These are phyloP conservation scores for Todus mexicanus DNA, from an alignment of 2,797 vertebrate genomes.

Conservation along the genomic window DNA sequence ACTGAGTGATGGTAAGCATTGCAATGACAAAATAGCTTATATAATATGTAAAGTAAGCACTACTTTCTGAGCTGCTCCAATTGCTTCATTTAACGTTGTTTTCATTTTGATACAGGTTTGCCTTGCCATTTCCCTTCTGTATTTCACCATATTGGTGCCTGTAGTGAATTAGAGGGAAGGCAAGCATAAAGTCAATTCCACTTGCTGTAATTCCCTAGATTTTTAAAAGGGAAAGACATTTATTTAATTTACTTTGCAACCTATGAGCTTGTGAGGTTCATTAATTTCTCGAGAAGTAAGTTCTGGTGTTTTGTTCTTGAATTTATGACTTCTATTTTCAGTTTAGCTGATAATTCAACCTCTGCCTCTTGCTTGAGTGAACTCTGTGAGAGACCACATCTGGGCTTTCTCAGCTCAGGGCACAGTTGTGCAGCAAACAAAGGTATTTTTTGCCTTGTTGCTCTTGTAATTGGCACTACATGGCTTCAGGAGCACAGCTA, in stretches of 20 bases:
- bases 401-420: background rate
- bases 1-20: background rate
- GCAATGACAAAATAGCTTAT: background rate
- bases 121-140: background rate
- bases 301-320: background rate
- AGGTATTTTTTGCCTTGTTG: background rate
- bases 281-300: conserved; percentile 7
- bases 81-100: background rate
- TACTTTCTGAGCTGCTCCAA: background rate
- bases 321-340: conserved; percentile 3
- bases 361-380: background rate
- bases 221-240: background rate
- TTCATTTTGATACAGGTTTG: background rate
- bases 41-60: background rate
- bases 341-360: background rate
- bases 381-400: background rate
- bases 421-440: background rate
- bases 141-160: background rate
- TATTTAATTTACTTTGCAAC: conserved; percentile 10
- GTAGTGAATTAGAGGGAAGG: background rate
- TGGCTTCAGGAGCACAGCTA: background rate
- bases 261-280: background rate
- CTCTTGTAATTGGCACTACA: background rate
- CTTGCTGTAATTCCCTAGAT: background rate
- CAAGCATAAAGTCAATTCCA: background rate